These are phyloP conservation scores for Tupaia chinensis DNA, from an alignment of 2,113 vertebrate genomes.

Conservation along the genomic window DNA sequence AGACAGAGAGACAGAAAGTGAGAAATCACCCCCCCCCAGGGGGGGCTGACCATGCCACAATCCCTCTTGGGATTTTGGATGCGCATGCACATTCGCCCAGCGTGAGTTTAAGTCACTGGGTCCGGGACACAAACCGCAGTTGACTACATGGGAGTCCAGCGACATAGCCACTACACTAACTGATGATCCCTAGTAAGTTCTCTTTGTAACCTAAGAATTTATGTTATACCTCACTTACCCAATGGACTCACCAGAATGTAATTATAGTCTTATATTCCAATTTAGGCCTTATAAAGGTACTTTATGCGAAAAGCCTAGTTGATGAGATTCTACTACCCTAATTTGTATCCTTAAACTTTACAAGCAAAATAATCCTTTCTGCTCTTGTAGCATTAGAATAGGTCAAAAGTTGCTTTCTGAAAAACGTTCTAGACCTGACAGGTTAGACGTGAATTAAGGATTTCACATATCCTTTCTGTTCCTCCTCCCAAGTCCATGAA, in stretches of 20 bases:
- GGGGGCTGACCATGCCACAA: too few species aligned
- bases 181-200: not conserved
- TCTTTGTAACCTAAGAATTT: not conserved
- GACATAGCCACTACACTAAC: too few species aligned
- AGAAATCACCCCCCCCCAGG: too few species aligned
- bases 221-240: not conserved
- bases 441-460: not conserved
- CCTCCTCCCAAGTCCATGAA: not conserved
- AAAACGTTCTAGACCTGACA: not conserved
- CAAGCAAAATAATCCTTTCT: not conserved
- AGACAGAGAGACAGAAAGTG: too few species aligned
- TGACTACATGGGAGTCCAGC: too few species aligned
- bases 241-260: not conserved
- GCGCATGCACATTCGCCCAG: too few species aligned
- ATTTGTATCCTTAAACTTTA: not conserved
- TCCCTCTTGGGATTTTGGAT: too few species aligned
- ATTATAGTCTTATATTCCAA: not conserved
- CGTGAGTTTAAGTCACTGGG: too few species aligned
- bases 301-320: not conserved
- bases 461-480: not conserved
- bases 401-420: not conserved
- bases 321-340: not conserved
- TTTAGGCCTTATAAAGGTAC: not conserved
- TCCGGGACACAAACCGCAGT: too few species aligned
- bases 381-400: conserved; percentile 4